Conservation (phyloP, 2,888 invertebrate species). For the Seladonia tumulorum region DNA sequence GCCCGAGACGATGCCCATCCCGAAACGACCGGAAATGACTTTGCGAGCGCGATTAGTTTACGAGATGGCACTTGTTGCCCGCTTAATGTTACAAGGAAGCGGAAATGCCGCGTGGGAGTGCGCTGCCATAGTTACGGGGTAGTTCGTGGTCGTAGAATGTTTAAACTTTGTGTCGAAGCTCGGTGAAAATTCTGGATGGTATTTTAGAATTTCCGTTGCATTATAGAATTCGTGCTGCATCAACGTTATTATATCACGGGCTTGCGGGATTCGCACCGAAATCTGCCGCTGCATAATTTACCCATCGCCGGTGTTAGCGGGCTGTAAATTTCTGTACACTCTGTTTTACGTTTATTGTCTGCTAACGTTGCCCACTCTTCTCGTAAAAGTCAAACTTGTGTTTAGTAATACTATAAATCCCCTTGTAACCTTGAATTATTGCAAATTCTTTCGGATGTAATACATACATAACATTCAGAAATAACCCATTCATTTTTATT, state of each 20-base stretch:
- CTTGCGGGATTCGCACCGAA: not conserved
- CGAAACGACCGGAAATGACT: not conserved
- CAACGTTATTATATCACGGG: not conserved
- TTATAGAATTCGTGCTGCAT: not conserved
- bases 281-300: not conserved
- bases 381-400: not conserved
- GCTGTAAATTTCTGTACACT: not conserved
- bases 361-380: not conserved
- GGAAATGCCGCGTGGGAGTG: not conserved
- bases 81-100: not conserved
- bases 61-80: conserved; percentile 3
- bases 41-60: not conserved
- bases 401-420: no score
- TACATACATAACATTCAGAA: no score
- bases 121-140: not conserved
- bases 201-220: not conserved
- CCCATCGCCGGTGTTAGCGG: not conserved
- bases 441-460: not conserved
- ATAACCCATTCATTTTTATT: no score
- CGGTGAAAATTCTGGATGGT: not conserved
- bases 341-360: not conserved
- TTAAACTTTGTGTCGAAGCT: not conserved
- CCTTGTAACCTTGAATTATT: no score
- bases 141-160: not conserved
- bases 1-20: not conserved